phyloP scores from a whole-genome alignment of 1,140 invertebrate species.

The Nephotettix cincticeps region DNA sequence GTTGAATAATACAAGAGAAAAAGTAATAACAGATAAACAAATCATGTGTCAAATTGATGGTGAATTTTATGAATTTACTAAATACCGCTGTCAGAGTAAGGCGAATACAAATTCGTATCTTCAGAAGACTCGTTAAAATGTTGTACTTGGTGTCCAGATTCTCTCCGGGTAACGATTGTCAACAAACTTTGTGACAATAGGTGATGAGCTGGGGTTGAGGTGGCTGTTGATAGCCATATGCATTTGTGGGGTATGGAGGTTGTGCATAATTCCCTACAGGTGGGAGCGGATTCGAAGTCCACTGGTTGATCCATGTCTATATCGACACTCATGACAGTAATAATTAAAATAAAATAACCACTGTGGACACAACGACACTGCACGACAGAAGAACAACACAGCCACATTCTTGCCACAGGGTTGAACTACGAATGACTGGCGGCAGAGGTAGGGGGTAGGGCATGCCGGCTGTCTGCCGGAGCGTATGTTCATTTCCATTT shows the following conservation, averaged over 20 bases:
- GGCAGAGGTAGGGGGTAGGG: too few species aligned
- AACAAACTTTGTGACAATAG: not conserved
- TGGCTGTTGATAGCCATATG: not conserved
- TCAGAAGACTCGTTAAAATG: not conserved
- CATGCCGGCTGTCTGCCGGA: too few species aligned
- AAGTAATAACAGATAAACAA: too few species aligned
- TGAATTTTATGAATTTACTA: not conserved
- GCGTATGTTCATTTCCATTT: too few species aligned
- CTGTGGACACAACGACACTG: too few species aligned
- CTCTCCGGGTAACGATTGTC: not conserved
- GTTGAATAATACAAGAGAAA: too few species aligned
- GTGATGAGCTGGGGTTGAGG: not conserved
- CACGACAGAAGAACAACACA: too few species aligned
- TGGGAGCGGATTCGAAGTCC: not conserved
- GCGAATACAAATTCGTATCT: not conserved
- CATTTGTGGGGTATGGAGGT: not conserved
- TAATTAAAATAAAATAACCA: too few species aligned
- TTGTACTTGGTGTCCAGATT: not conserved
- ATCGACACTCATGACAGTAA: too few species aligned
- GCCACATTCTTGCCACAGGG: too few species aligned
- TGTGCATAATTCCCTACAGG: not conserved
- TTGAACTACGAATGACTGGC: too few species aligned
- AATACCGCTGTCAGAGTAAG: not conserved
- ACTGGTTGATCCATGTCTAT: not conserved
- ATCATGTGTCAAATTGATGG: not conserved